A percentile compares a stretch with the other conserved stretches of the same genome.
Conservation (phyloP, 2,113 vertebrate species). For the Choloepus hoffmanni region DNA sequence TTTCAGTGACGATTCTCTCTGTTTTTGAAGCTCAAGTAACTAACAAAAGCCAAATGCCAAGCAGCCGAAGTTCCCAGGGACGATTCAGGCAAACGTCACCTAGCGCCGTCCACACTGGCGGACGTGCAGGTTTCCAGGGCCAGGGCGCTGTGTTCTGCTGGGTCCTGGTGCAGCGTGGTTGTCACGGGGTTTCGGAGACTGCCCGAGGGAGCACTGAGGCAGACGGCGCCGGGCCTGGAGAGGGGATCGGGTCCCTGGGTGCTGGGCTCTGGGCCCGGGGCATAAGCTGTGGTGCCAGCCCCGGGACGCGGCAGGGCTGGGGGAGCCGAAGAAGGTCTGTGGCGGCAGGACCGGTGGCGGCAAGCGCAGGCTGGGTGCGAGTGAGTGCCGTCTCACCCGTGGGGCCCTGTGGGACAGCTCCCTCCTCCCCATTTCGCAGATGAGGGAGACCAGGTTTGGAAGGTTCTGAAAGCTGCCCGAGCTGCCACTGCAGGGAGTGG, state of each 20-base stretch:
- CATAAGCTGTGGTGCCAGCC: neutral
- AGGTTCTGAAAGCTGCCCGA: neutral
- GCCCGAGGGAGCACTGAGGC: too few species aligned
- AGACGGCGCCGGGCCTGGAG: too few species aligned
- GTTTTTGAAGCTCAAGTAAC: slow-evolving; percentile 16
- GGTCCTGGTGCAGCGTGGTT: neutral
- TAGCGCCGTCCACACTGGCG: neutral
- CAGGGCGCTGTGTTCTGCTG: neutral
- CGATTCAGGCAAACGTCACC: neutral
- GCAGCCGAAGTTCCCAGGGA: neutral
- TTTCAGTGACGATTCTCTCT: neutral
- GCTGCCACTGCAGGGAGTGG: neutral
- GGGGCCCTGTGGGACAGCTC: neutral
- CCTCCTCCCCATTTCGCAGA: neutral
- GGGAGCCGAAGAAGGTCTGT: neutral
- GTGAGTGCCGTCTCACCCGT: neutral
- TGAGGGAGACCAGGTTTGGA: neutral
- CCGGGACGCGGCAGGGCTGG: neutral
- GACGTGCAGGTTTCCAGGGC: fast-evolving
- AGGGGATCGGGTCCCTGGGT: neutral
- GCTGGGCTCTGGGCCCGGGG: neutral
- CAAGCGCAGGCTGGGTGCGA: neutral
- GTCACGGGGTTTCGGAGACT: fast-evolving
- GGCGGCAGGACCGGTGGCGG: neutral
- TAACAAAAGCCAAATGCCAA: neutral